Evolutionary conservation across 2,113 vertebrate genomes (phyloP).

Genomic region (Paratilapia polleni): DNA sequence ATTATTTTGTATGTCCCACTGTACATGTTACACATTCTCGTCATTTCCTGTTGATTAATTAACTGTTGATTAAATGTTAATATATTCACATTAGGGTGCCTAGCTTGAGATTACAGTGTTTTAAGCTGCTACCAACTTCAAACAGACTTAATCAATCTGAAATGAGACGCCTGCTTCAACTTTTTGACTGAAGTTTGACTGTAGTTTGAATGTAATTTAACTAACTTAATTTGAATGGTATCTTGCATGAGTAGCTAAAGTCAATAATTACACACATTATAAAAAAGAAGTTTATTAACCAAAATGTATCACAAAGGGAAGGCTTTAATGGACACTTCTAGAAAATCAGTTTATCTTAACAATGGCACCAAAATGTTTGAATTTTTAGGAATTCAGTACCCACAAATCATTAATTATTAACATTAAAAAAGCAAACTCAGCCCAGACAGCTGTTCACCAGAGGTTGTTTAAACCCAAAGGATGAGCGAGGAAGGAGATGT

Average conservation of each 20-base stretch:
- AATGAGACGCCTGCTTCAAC: not conserved
- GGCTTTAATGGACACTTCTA: rapidly evolving
- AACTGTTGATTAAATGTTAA: not conserved
- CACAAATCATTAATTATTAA: not conserved
- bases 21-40: not conserved
- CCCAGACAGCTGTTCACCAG: not conserved
- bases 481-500: not conserved
- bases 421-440: not conserved
- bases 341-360: no score
- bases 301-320: no score
- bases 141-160: conserved; percentile 14
- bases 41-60: not conserved
- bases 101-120: not conserved
- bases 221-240: not conserved
- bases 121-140: conserved; percentile 21
- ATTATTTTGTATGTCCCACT: not conserved
- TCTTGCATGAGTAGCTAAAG: not conserved
- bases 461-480: not conserved
- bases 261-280: not conserved
- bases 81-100: not conserved
- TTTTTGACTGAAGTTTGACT: no score
- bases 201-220: not conserved
- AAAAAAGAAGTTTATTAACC: no score
- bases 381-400: not conserved
- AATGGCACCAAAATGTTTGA: not conserved